Conservation (phyloP, 1,140 invertebrate species). For the Heterodera schachtii region DNA sequence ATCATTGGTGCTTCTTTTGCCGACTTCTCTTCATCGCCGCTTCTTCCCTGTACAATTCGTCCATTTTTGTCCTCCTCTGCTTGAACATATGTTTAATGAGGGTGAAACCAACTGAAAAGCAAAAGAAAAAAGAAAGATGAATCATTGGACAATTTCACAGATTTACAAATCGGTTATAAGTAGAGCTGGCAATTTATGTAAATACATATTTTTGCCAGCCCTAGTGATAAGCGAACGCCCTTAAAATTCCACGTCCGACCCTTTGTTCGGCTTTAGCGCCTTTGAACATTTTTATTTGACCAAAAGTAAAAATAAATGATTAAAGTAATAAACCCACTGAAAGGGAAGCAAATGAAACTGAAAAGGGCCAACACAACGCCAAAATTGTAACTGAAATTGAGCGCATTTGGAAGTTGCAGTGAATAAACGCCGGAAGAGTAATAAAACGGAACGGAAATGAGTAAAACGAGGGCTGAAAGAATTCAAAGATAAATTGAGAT, state of each 20-base stretch:
- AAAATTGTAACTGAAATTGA: slow-evolving; percentile 36
- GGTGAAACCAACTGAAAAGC: slow-evolving; percentile 26
- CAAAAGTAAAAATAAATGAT: no score
- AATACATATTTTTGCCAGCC: no score
- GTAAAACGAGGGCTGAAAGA: slow-evolving; percentile 26
- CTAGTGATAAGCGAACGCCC: no score
- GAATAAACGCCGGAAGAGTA: slow-evolving; percentile 16
- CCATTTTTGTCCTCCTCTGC: slow-evolving; percentile 26
- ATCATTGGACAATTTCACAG: background rate
- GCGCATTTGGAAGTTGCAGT: slow-evolving; percentile 20
- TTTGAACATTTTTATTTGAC: no score
- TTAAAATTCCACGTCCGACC: no score
- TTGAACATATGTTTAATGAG: slow-evolving; percentile 29
- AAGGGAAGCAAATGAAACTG: slow-evolving; percentile 19
- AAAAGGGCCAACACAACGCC: slow-evolving; percentile 31
- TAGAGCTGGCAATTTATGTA: no score
- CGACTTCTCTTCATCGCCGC: background rate
- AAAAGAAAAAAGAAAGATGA: background rate
- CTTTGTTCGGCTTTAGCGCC: no score
- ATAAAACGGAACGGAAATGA: slow-evolving; percentile 32
- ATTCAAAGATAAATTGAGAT: background rate
- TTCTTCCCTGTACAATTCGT: background rate
- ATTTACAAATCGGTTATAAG: no score
- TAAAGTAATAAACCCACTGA: slow-evolving; percentile 14
- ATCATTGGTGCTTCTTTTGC: background rate